Base-by-base conservation (phyloP, 2,797 vertebrate genomes). In the Microcaecilia unicolor region DNA sequence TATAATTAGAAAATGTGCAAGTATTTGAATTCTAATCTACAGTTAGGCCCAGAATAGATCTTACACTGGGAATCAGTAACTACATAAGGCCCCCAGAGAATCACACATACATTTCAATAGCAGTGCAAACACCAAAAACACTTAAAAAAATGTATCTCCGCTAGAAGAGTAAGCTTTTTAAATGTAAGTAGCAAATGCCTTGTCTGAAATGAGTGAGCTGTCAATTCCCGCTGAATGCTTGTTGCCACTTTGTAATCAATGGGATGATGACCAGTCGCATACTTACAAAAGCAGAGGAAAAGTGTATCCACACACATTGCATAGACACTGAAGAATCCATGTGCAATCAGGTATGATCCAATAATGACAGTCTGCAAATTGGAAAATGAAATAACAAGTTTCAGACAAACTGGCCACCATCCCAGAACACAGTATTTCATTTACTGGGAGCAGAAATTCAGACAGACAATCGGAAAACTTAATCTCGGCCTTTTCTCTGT, bases 231-330 rank as follows among this genome's bases (percentile, higher is more conserved):
- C 31, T n/a, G n/a, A n/a, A n/a, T n/a, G n/a, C n/a, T n/a, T n/a
- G n/a, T n/a, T n/a, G n/a, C n/a, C n/a, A n/a, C 23, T 31, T 14
- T 6, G 16, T 48, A 49, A 31, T 34, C 22, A 28, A n/a, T n/a
- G n/a, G 32, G 15, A 32, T 21, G 32, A n/a, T 19, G 20, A 51
- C 27, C 22, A 22, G 20, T 0, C 0, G 2, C 20, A 43, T 86
- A 95, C 94, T 97, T 72, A 99, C 95, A 98, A 72, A 98, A 98
- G 71, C 95, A 99, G 64, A 99, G 84, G 84, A 98, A 98, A 57
- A 97, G 71, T 0, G 95, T 98, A 68, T 99, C 93, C 17, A 99
- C 88, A 64, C 95, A 99, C 86, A 96, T 95, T 74, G 91, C 83
- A 54, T 92, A 96, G 73, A 98, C 92, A 2, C 88, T 97, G 75